Conservation (phyloP, 1,140 invertebrate species). For the Neodiprion virginianus region DNA sequence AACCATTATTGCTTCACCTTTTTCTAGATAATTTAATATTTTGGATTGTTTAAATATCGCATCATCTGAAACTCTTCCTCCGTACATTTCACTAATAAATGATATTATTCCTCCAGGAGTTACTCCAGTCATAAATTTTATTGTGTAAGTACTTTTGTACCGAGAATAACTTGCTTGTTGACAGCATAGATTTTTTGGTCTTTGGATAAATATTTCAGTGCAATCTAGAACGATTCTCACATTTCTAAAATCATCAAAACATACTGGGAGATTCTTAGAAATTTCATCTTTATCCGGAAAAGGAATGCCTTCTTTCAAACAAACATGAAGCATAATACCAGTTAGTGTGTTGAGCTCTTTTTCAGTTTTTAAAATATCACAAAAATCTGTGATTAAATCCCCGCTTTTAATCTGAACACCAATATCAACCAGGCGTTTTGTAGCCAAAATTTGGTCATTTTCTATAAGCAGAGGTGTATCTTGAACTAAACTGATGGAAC, state of each 20-base stretch:
- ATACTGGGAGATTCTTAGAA: constrained; percentile 24
- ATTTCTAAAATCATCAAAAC: constrained; percentile 28
- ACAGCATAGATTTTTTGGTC: constrained; percentile 28
- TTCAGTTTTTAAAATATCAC: no score
- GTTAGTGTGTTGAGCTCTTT: no score
- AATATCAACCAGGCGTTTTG: no score
- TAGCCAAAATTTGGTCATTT: no score
- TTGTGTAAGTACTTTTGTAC: constrained; percentile 43
- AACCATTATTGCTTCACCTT: no score
- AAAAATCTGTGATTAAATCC: no score
- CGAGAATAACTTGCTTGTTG: constrained; percentile 33
- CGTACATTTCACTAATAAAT: constrained; percentile 40
- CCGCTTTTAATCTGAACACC: no score
- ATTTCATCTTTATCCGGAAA: constrained; percentile 23
- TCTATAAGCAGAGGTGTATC: no score
- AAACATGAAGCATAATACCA: constrained; percentile 2
- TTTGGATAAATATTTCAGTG: constrained; percentile 32
- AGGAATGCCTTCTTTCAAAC: constrained; percentile 20
- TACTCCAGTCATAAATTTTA: constrained; percentile 36
- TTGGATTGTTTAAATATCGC: constrained; percentile 18
- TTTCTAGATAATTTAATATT: constrained; percentile 21
- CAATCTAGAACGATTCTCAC: constrained; percentile 36
- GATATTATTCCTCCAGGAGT: constrained; percentile 30
- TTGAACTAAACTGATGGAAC: no score
- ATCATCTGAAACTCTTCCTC: constrained; percentile 35